Evolutionary conservation across 2,113 vertebrate genomes (phyloP).

Genomic region (Tangachromis dhanisi): DNA sequence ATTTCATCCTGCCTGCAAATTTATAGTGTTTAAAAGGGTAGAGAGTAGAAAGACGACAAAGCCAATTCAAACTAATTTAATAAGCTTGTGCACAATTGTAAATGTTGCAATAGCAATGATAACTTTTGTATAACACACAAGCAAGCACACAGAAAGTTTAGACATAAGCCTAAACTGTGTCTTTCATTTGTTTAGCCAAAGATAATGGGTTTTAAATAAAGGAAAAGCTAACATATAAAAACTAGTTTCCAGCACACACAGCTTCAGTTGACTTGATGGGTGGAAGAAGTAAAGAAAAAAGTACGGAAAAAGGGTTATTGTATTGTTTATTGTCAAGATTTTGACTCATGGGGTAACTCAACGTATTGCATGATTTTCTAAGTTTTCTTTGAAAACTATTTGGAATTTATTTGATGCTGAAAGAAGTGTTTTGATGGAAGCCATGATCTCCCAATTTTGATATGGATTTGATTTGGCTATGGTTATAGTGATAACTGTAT

Average conservation of each 20-base stretch:
- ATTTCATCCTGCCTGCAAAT: neutral
- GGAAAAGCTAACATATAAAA: neutral
- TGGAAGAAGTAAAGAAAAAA: neutral
- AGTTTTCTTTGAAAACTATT: neutral
- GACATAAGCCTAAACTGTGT: neutral
- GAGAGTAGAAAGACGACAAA: neutral
- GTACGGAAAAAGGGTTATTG: neutral
- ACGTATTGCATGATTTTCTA: neutral
- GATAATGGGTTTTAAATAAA: neutral
- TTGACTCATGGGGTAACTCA: neutral
- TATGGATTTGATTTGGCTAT: neutral
- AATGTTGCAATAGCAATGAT: neutral
- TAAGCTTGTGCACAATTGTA: neutral
- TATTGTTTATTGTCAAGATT: neutral
- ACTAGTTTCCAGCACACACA: neutral
- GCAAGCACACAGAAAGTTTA: neutral
- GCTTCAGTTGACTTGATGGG: neutral
- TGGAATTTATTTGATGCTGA: neutral
- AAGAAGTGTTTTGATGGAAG: neutral
- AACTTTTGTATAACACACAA: neutral
- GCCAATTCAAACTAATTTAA: accelerated
- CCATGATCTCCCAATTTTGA: neutral
- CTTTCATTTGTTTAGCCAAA: neutral
- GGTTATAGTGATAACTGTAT: neutral
- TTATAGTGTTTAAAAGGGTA: neutral